Evolutionary conservation across 2,113 vertebrate genomes (phyloP), one percentile per base, ranked within the genome.

Genomic region (Plecturocebus donacophilus): DNA sequence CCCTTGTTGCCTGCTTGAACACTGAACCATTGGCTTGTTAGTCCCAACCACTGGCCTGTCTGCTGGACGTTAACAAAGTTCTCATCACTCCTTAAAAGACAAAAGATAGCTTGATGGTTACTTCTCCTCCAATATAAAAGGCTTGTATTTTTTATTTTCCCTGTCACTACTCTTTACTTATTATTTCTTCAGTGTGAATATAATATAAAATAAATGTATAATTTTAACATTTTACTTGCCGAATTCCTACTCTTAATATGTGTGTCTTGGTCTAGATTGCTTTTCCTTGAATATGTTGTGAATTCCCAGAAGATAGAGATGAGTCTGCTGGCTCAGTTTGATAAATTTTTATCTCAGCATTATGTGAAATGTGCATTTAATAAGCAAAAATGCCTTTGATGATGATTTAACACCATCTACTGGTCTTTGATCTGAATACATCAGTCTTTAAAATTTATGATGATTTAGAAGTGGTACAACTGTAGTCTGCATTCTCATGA

Each of bases 331-430:
- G 77, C 20, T 95, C 40, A 76, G 27, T 77, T n/a, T 70, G 75
- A 84, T 71, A 16, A 92, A 82, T 95, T 90, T 25, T 94, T 54
- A 82, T 47, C 56, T 87, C 83, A 42, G 27, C 21, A 76, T 84
- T 66, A 81, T 86, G 95, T 66, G 58, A 96, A 94, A 95, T 90
- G 40, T 91, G 17, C 21, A 81, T 19, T 88, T 92, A 88, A 81
- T 76, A 91, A 97, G 38, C 12, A 54, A 95, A 82, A 91, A 71
- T 96, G 21, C 20, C 10, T 87, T 71, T 96, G 83, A 86, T 96
- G 71, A 95, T 88, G 79, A 93, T 91, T 91, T 85, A 93, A 96
- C 64, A 94, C 40, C 77, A 61, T 95, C 49, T 94, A 81, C 58
- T 77, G 66, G 83, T 90, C 86, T 64, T 96, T 87, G 61, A 85